These are phyloP conservation scores for Perca fluviatilis DNA, from an alignment of 2,113 vertebrate genomes.

Conservation along the genomic window DNA sequence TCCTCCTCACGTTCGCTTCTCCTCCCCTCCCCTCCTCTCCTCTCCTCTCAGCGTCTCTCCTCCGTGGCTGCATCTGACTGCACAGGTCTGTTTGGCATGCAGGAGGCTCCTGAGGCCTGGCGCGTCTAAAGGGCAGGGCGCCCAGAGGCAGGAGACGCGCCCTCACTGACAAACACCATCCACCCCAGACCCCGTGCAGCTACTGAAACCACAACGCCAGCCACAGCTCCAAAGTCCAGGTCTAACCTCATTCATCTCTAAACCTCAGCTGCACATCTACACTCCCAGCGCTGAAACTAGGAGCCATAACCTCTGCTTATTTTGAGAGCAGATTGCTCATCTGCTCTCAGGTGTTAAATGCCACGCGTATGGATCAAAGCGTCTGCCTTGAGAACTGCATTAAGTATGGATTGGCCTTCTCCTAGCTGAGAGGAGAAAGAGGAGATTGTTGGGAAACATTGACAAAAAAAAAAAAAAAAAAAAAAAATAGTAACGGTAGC, in stretches of 20 bases:
- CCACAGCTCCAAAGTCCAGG: conserved; percentile 43
- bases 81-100: conserved; percentile 83
- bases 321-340: conserved; percentile 53
- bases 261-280: conserved; percentile 32
- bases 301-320: conserved; percentile 64
- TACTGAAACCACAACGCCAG: conserved; percentile 54
- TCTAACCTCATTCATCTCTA: conserved; percentile 52
- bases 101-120: conserved; percentile 80
- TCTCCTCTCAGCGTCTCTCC: conserved; percentile 27
- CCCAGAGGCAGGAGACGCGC: conserved; percentile 83
- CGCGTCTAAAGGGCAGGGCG: conserved; percentile 84
- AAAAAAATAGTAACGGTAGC: conserved; percentile 13
- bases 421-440: conserved; percentile 46
- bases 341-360: conserved; percentile 82
- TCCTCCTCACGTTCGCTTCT: conserved; percentile 67
- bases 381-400: conserved; percentile 56
- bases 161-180: conserved; percentile 81
- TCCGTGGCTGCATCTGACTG: conserved; percentile 79
- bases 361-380: conserved; percentile 80
- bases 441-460: conserved; percentile 46
- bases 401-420: conserved; percentile 57
- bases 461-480: conserved; percentile 14
- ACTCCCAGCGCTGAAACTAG: conserved; percentile 36
- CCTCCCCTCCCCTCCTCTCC: conserved; percentile 19
- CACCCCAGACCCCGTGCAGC: conserved; percentile 60